Conservation (phyloP, 2,888 invertebrate genomes). For the Cephus rjabovi region DNA sequence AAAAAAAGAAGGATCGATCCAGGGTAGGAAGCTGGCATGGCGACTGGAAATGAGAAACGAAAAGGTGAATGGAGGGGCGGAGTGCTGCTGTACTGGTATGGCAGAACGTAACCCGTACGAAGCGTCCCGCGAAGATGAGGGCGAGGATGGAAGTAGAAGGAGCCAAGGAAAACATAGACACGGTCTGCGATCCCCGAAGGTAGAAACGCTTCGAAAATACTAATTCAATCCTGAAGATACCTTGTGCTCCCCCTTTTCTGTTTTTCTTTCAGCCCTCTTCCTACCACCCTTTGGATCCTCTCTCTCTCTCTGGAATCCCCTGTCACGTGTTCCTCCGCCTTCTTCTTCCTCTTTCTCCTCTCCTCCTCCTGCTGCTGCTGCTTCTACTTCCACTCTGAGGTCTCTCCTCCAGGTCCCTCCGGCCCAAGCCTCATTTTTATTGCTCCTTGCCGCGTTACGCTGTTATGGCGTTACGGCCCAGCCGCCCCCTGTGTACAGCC, state of each 20-base stretch:
- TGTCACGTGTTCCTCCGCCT: neutral
- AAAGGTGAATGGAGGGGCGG: neutral
- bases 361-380: neutral
- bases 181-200: constrained; percentile 25
- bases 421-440: constrained; percentile 30
- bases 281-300: neutral
- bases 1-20: neutral
- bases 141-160: neutral
- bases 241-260: neutral
- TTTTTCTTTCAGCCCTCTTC: neutral
- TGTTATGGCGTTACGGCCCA: neutral
- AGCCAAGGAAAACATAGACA: neutral
- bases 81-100: neutral
- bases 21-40: neutral
- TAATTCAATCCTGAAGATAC: constrained; percentile 35
- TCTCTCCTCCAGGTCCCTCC: constrained; percentile 27
- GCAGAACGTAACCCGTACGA: too few species aligned
- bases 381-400: neutral
- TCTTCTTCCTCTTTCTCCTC: neutral
- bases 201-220: constrained; percentile 30
- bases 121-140: neutral
- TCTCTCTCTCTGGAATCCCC: neutral
- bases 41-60: neutral
- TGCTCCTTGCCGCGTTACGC: constrained; percentile 19
- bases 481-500: neutral